Base-by-base conservation (phyloP, 2,888 invertebrate species). In the Cordilura impudica region DNA sequence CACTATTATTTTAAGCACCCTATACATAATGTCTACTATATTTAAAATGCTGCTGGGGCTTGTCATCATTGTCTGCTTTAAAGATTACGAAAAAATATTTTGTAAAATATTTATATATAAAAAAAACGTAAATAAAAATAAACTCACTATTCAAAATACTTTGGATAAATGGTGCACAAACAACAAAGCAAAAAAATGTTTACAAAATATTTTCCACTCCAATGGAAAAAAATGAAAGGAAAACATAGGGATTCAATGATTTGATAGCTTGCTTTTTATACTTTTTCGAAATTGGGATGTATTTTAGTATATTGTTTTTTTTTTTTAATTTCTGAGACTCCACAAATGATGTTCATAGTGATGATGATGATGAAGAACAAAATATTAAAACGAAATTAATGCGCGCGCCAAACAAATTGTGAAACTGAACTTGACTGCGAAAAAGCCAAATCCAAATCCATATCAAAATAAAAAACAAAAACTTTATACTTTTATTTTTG, bases 401-500 rank as follows among this genome's bases (percentile, higher is more conserved):
- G 83, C 83, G 82, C 83, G 82, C 83, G 82, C 83, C 83, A 84
- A 82, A 83, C 83, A 85, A 86, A 86, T 86, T 85, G 84, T 84
- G 79, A 79, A 85, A 86, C 85, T 87, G 87, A 87, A 87, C 87
- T 87, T 87, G 87, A 87, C 85, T 87, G 85, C 83, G 85, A 69
- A 58, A 49, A 45, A 45, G 29, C 35, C 23, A 86, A 87, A 86
- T 83, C 82, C 82, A 82, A 81, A 66, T 80, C 35, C 23, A 86
- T 86, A 86, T 83, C 82, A 82, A 82, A 81, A 66, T 80, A 79
- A 81, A 60, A 81, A 82, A 49, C 56, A 82, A 76, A 67, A 75
- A n/a, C n/a, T n/a, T n/a, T n/a, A n/a, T 49, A 54, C 16, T 73
- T 51, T 75, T 69, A 49, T 58, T 66, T 63, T 73, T 60, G n/a